Percentiles rank a stretch among this genome's conserved stretches.
Conservation (phyloP, 2,888 invertebrate species). For the Syrphus vitripennis region DNA sequence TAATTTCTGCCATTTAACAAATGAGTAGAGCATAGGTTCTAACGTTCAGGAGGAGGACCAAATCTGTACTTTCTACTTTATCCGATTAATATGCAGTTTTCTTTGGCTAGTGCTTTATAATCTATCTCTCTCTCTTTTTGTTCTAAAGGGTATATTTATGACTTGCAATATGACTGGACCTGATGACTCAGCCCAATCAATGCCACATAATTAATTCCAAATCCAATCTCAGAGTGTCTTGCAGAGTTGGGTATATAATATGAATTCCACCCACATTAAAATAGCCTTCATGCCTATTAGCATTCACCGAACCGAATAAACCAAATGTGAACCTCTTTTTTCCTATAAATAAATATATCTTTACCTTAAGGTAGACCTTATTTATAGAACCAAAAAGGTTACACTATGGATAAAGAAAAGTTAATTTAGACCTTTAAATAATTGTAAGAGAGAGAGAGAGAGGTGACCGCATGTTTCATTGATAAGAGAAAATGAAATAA, state of each 20-base stretch:
- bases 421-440: slow-evolving; percentile 53
- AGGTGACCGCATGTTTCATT: not conserved
- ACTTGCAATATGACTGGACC: slow-evolving; percentile 59
- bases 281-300: slow-evolving; percentile 27
- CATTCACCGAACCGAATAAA: slow-evolving; percentile 24
- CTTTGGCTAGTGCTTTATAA: slow-evolving; percentile 33
- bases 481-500: slow-evolving; percentile 48
- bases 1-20: slow-evolving; percentile 34
- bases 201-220: slow-evolving; percentile 66
- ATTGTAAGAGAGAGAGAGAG: not conserved
- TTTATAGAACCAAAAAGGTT: slow-evolving; percentile 4
- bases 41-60: not conserved
- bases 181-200: slow-evolving; percentile 65
- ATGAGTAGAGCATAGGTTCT: slow-evolving; percentile 41
- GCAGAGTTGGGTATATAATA: not conserved
- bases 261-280: not conserved
- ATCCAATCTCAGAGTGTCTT: slow-evolving; percentile 39
- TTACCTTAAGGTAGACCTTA: not conserved
- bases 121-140: no score
- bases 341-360: not conserved
- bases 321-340: not conserved
- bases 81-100: slow-evolving; percentile 39
- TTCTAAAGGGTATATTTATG: slow-evolving; percentile 28
- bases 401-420: slow-evolving; percentile 27
- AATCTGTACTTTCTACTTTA: not conserved